Base-by-base conservation (phyloP, 1,140 invertebrate genomes). In the Plectrocnemia conspersa region DNA sequence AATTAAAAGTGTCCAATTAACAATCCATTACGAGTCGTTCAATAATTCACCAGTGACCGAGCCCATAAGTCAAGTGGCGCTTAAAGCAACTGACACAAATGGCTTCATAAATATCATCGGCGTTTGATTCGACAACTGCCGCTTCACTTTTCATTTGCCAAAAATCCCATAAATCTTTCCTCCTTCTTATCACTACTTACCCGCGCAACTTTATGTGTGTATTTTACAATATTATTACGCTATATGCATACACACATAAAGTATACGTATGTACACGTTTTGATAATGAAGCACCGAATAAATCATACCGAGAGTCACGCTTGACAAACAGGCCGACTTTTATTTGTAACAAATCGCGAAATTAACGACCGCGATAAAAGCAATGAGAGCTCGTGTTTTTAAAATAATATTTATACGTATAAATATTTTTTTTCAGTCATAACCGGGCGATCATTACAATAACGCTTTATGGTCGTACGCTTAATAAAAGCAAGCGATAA, bases 101-200 rank as follows among this genome's bases (percentile, higher is more conserved):
- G 49, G 50, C 33, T 52, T 33, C 54, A 61, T 61, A 61, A 61
- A 61, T 61, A 61, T 42, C 47, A 32, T 23, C 23, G 25, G 52
- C 52, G 27, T 46, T 21, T 23, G 47, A 53, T 54, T 47, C 44
- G 54, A 47, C 48, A 40, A 15, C 32, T 16, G 41, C 29, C 32
- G 23, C 23, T 24, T 21, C n/a, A n/a, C 50, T 49, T 54, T 40
- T 56, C 49, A 61, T 61, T 61, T 54, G 54, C 58, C 58, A 48
- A 61, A 61, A 32, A 49, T 61, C 49, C 10, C 58, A 61, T 61
- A 61, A 61, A 61, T 61, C 58, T 61, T 59, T 5, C 32, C 19
- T 10, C n/a, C 45, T 29, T 59, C 58, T 59, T 59, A 59, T 59
- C 57, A 22, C 10, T 10, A n/a, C n/a, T n/a, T n/a, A n/a, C n/a